Percentiles rank a stretch among this genome's conserved stretches.
Conservation (phyloP, 2,888 invertebrate genomes). For the Ceramica pisi region DNA sequence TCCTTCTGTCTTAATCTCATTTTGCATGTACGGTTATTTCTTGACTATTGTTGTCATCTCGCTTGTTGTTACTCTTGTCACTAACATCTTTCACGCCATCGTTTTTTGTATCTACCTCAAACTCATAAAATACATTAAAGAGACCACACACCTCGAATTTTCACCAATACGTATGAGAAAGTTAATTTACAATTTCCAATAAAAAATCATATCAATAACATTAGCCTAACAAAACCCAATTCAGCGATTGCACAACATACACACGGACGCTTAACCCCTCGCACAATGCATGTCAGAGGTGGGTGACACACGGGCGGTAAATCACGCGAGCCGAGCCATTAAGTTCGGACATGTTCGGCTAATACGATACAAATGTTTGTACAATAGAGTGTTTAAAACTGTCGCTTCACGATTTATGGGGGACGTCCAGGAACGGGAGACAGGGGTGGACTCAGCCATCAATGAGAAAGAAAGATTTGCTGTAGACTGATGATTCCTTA, state of each 20-base stretch:
- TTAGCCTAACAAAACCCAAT: conserved; percentile 40
- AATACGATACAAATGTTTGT: conserved; percentile 78
- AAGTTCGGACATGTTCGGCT: conserved; percentile 63
- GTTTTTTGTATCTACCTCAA: not conserved
- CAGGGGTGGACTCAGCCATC: conserved; percentile 44
- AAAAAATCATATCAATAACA: conserved; percentile 41
- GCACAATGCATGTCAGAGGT: conserved; percentile 64
- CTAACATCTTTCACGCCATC: not conserved
- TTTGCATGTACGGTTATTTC: too few relatives aligned
- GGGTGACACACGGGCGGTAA: conserved; percentile 68
- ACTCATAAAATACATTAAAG: not conserved
- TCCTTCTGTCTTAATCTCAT: not conserved
- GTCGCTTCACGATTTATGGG: conserved; percentile 74
- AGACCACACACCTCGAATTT: conserved; percentile 45
- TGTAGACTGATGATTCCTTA: not conserved
- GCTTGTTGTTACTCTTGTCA: not conserved
- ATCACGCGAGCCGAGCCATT: conserved; percentile 70
- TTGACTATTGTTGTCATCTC: not conserved
- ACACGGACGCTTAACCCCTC: conserved; percentile 50
- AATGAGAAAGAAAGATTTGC: not conserved
- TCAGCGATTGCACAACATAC: conserved; percentile 60
- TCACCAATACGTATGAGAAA: conserved; percentile 33
- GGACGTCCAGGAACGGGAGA: conserved; percentile 57
- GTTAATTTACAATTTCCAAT: conserved; percentile 29
- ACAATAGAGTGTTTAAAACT: conserved; percentile 76